phyloP scores from a whole-genome alignment of 2,888 invertebrate genomes.

The Meandrusa payeni region DNA sequence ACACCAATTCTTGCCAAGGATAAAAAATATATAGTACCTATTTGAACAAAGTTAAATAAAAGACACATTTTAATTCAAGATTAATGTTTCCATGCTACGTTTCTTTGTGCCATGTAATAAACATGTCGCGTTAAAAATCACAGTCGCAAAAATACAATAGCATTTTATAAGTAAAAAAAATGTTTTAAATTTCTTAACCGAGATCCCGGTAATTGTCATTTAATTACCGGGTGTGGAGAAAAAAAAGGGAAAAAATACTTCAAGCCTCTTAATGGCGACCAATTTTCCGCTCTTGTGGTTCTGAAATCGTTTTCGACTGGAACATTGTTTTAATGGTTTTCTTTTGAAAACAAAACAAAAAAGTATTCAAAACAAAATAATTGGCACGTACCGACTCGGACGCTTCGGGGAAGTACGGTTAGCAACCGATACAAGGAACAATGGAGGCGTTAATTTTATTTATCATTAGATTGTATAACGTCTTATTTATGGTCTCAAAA shows the following conservation, averaged over 20 bases:
- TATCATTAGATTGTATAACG: no score
- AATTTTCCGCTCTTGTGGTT: slow-evolving; percentile 41
- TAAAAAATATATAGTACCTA: no score
- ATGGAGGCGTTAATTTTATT: background rate
- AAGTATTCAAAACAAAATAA: slow-evolving; percentile 20
- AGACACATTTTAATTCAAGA: no score
- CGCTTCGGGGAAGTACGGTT: background rate
- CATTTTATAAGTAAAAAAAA: no score
- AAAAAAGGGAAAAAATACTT: slow-evolving; percentile 54
- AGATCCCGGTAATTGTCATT: slow-evolving; percentile 69
- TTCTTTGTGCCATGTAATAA: no score
- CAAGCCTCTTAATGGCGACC: slow-evolving; percentile 45
- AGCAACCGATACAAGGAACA: background rate
- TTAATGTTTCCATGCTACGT: no score
- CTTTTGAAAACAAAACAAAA: slow-evolving; percentile 28
- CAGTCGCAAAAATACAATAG: no score
- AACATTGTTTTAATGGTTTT: slow-evolving; percentile 36
- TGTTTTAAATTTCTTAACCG: slow-evolving; percentile 23
- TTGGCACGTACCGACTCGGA: slow-evolving; percentile 1
- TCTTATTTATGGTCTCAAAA: no score
- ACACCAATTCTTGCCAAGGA: no score
- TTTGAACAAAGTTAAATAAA: no score
- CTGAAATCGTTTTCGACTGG: slow-evolving; percentile 32
- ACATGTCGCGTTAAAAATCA: no score
- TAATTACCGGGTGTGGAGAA: slow-evolving; percentile 59